Conservation (phyloP, 1,140 invertebrate species). For the Ceratosolen solmsi region DNA sequence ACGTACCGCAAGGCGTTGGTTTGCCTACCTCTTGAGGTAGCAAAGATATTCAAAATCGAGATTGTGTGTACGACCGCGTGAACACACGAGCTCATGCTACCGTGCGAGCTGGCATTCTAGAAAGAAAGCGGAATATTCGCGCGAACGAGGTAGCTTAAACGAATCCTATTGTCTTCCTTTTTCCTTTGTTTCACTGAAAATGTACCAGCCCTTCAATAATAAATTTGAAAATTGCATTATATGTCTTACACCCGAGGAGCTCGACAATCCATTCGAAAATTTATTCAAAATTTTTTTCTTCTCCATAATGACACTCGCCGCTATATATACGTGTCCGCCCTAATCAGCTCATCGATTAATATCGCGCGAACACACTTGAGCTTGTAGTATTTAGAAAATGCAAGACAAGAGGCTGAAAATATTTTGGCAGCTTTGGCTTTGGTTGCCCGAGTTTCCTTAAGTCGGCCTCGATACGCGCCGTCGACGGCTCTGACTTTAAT, state of each 20-base stretch:
- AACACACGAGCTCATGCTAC: neutral
- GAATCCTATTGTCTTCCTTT: neutral
- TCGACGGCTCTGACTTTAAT: conserved; percentile 64
- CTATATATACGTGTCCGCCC: no score
- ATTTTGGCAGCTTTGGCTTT: neutral
- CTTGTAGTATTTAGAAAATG: neutral
- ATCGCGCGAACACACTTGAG: neutral
- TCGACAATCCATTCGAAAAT: no score
- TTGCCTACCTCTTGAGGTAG: neutral
- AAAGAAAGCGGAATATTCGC: neutral
- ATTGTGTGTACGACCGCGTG: neutral
- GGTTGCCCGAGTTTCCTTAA: conserved; percentile 2
- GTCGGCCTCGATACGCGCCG: neutral
- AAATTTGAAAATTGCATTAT: neutral
- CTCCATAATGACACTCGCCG: no score
- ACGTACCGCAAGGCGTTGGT: neutral
- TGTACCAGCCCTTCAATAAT: neutral
- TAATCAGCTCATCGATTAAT: neutral
- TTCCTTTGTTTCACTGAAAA: neutral
- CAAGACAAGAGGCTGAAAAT: neutral
- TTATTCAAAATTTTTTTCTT: no score
- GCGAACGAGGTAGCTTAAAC: neutral
- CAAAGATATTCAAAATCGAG: conserved; percentile 13
- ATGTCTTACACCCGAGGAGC: neutral
- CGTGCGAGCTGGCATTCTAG: no score